Percentiles rank a stretch among this genome's conserved stretches.
phyloP scores from a whole-genome alignment of 2,797 vertebrate genomes.

The Oreonectes daqikongensis region DNA sequence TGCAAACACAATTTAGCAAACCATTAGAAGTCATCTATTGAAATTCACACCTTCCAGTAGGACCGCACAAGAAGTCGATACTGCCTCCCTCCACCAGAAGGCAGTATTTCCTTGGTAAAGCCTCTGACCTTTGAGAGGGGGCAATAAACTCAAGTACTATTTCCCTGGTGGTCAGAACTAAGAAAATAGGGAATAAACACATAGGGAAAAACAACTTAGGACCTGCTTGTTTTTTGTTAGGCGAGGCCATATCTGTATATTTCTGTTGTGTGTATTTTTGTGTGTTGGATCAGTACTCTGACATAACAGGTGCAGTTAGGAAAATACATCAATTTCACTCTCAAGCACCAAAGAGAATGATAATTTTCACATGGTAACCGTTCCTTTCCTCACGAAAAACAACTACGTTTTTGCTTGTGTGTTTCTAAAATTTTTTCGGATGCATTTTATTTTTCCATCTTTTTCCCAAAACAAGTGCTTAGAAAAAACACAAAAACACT shows the following conservation, averaged over 20 bases:
- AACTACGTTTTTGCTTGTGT: too few species aligned
- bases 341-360: not conserved
- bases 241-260: not conserved
- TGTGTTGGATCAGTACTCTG: not conserved
- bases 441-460: not conserved
- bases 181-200: conserved; percentile 31
- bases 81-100: conserved; percentile 77
- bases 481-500: too few species aligned
- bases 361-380: not conserved
- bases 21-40: not conserved
- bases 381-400: not conserved
- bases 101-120: conserved; percentile 82
- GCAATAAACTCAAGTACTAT: conserved; percentile 58
- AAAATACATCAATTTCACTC: too few species aligned
- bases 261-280: not conserved
- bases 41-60: not conserved
- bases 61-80: conserved; percentile 49
- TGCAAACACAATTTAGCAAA: not conserved
- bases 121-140: conserved; percentile 59
- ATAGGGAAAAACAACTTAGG: conserved; percentile 12
- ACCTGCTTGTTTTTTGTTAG: not conserved
- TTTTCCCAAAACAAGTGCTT: too few species aligned
- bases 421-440: too few species aligned
- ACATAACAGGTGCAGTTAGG: not conserved
- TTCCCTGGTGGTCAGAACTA: conserved; percentile 38